Base-by-base conservation (phyloP, 2,888 invertebrate genomes). In the Spodoptera picta region DNA sequence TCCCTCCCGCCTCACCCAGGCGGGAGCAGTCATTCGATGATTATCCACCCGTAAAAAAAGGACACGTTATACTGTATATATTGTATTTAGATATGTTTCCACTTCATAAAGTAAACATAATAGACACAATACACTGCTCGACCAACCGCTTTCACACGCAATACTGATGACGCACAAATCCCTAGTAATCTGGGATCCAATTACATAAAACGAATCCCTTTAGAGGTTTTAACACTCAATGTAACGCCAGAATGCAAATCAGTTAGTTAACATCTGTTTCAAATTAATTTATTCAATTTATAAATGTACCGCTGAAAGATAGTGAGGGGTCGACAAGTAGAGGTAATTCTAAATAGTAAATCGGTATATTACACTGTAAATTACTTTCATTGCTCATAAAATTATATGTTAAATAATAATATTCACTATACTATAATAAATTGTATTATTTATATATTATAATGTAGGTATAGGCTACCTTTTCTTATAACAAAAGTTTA, bases 181-280 rank as follows among this genome's bases (percentile, higher is more conserved):
- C 65, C 69, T 64, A 64, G 73, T 77, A 84, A 80, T 80, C 72
- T 75, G 59, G 63, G 57, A 81, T 77, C 73, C 77, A 80, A 83
- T 84, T 80, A 83, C 77, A 73, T 77, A 75, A 77, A 77, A 77
- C 59, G 67, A 75, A 81, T 72, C 75, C 80, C 69, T 77, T 73
- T 72, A 80, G 69, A 80, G 77, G 76, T 82, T 80, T 81, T 77
- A 78, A 82, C 81, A 77, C 80, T 80, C 74, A 73, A 76, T 77
- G 62, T 65, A 72, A 57, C 71, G 61, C 71, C 70, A 68, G 73
- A 72, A 71, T 72, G 75, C 75, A 72, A 72, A 72, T 69, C 71
- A 72, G 75, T 74, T 74, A 80, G 70, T 73, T 72, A 66, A 63
- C 69, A 69, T 72, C 69, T 74, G 72, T 73, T 71, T 59, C 66